Conservation (phyloP, 2,113 vertebrate species). For the Gavia stellata region DNA sequence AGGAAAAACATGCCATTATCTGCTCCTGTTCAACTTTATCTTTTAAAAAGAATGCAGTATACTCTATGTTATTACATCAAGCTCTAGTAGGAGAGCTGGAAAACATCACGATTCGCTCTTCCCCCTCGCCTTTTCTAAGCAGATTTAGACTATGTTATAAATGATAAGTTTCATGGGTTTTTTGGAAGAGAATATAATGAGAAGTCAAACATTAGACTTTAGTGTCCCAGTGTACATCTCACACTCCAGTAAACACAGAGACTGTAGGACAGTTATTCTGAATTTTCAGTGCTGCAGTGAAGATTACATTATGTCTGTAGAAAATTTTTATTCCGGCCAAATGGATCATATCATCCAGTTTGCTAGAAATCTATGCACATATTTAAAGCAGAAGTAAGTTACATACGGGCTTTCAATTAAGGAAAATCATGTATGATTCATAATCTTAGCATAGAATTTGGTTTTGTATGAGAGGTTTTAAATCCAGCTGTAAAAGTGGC, state of each 20-base stretch:
- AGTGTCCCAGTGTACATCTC: constrained; percentile 9
- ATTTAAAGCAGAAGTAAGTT: not conserved
- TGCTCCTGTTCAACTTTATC: constrained; percentile 41
- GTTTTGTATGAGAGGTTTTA: not conserved
- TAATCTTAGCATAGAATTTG: not conserved
- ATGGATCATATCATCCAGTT: constrained; percentile 30
- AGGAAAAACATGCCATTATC: constrained; percentile 60
- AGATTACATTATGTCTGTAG: constrained; percentile 33
- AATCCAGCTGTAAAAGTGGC: constrained; percentile 19
- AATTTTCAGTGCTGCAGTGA: constrained; percentile 22
- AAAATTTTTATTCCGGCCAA: constrained; percentile 46
- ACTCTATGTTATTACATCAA: constrained; percentile 16
- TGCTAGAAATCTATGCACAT: constrained; percentile 33
- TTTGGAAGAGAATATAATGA: constrained; percentile 16
- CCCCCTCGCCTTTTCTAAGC: not conserved
- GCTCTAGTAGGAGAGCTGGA: constrained; percentile 7
- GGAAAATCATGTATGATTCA: constrained; percentile 4
- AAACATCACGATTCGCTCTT: constrained; percentile 26
- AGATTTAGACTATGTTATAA: constrained; percentile 25
- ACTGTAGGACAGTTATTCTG: constrained; percentile 19
- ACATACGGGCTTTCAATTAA: constrained; percentile 25
- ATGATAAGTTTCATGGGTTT: not conserved
- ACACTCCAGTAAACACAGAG: constrained; percentile 21
- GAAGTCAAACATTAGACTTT: constrained; percentile 20
- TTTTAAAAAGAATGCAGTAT: constrained; percentile 35